Percentiles rank a stretch among this genome's conserved stretches.
phyloP scores from a whole-genome alignment of 2,113 vertebrate genomes.

The Etia nguti region DNA sequence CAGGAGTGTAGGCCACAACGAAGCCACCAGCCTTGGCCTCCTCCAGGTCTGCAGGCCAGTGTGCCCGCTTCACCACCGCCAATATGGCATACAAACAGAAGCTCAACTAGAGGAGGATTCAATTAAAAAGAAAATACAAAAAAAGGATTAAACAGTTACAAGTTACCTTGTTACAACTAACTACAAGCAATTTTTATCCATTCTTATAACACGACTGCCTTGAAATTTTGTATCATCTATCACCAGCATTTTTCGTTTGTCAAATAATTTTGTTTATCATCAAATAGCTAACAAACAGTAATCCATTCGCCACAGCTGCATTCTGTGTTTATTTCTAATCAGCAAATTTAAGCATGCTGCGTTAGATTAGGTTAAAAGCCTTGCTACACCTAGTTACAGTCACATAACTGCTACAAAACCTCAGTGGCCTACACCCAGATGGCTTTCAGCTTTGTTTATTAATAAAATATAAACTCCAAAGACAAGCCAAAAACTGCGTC shows the following conservation, averaged over 20 bases:
- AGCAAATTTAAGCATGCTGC: background rate
- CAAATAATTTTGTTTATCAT: background rate
- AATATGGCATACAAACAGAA: conserved; percentile 88
- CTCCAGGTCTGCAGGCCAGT: conserved; percentile 84
- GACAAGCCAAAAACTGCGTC: background rate
- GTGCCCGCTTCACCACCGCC: conserved; percentile 87
- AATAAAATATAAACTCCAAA: background rate
- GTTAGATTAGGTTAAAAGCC: background rate
- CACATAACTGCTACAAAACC: background rate
- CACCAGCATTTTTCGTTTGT: background rate
- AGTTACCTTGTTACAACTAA: background rate
- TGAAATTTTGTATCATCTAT: background rate
- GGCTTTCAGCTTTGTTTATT: background rate
- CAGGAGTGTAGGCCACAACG: conserved; percentile 77
- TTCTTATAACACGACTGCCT: background rate
- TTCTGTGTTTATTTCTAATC: background rate
- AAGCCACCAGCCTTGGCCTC: conserved; percentile 92
- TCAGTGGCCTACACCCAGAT: background rate
- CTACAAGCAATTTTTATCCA: background rate
- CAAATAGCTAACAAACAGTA: too few species aligned
- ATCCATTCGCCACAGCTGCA: background rate
- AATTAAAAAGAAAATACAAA: background rate
- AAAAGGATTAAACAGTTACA: background rate
- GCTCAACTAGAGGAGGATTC: conserved; percentile 75
- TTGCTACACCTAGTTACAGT: background rate